Evolutionary conservation across 2,888 invertebrate genomes (phyloP), one percentile per base, ranked within the genome.

Genomic region (Lepidochrysops patricia): DNA sequence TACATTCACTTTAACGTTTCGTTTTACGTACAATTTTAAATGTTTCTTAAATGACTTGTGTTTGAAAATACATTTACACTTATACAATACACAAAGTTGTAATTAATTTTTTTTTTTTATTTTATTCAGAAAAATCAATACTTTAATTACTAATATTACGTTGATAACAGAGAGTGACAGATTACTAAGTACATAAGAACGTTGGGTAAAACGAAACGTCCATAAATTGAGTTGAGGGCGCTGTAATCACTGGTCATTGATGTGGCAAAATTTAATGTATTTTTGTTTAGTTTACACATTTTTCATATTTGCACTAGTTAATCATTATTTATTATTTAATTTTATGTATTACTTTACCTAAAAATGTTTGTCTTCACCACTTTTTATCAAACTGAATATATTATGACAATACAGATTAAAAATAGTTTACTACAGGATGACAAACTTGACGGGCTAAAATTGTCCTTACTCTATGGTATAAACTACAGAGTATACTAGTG

Each of bases 1-100:
- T 87, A 88, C 88, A 87, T 88, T 89, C 88, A 88, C 88, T 89
- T 87, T 80, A 74, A 79, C 87, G 84, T 84, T 88, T 75, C 88
- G 72, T 82, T 86, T 68, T 69, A 81, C 77, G 7, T 48, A 35
- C 25, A 27, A 15, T 26, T 15, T 13, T 7, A n/a, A 9, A 37
- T 27, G 43, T 27, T 27, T 15, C 2, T 15, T 9, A 54, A 6
- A 1, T 32, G 15, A 54, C 54, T 54, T 9, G 12, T n/a, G 19
- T 19, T 19, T 32, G 12, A 27, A n/a, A 27, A 26, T 13, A 52
- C 15, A 52, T 15, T 12, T 4, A 19, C 9, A 23, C 4, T 23
- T 19, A 19, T 19, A 43, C 43, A 19, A 19, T 9, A 9, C 4
- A 43, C 6, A n/a, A n/a, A n/a, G n/a, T n/a, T n/a, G n/a, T n/a